These are phyloP conservation scores for Pollenia angustigena DNA, from an alignment of 2,888 invertebrate species.

Conservation along the genomic window DNA sequence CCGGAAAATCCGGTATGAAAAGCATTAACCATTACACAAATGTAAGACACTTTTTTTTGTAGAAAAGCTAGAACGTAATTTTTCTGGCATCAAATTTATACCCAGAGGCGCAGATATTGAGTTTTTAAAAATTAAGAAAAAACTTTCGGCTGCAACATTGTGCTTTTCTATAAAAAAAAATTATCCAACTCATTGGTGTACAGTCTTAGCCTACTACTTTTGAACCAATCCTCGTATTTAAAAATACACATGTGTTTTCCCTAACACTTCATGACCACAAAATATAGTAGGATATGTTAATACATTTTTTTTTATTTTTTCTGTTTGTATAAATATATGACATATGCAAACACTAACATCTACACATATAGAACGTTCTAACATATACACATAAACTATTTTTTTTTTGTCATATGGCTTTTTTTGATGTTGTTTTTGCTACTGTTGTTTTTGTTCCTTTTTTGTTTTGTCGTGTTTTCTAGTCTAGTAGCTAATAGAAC, in stretches of 20 bases:
- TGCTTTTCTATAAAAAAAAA: no score
- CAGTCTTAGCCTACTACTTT: neutral
- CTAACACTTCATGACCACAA: constrained; percentile 69
- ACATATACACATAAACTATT: neutral
- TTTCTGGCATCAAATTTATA: no score
- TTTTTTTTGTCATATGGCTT: constrained; percentile 32
- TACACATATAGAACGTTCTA: neutral
- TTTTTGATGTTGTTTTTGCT: constrained; percentile 53
- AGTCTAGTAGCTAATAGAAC: constrained; percentile 72
- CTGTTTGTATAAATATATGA: neutral
- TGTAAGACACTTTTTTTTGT: no score
- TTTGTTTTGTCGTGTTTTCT: constrained; percentile 61
- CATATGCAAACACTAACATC: neutral
- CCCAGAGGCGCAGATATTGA: no score
- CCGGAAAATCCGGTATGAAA: no score
- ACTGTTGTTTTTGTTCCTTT: constrained; percentile 34
- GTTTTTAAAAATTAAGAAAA: no score
- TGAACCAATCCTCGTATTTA: neutral
- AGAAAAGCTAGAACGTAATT: no score
- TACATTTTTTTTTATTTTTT: neutral
- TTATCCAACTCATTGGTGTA: no score
- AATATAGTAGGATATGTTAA: constrained; percentile 33
- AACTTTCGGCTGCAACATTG: no score
- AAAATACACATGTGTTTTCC: constrained; percentile 52
- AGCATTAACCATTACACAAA: no score